Conservation (phyloP, 1,140 invertebrate genomes). For the Panagrolaimus sp. region DNA sequence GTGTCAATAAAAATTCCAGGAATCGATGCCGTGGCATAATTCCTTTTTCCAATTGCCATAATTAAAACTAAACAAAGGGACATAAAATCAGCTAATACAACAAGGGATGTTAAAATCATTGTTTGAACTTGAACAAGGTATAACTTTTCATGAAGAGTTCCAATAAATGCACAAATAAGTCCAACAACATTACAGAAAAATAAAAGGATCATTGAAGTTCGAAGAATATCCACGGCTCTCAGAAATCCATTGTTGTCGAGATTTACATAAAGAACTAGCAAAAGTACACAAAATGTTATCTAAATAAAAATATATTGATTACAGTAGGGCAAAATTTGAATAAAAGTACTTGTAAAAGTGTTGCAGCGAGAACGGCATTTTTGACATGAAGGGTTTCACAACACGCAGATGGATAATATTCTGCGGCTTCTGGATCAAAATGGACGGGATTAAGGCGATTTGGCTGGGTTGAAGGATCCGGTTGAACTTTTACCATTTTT, state of each 20-base stretch:
- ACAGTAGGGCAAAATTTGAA: not conserved
- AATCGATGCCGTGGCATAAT: conserved; percentile 13
- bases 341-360: conserved; percentile 29
- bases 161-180: conserved; percentile 29
- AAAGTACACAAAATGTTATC: not conserved
- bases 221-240: not conserved
- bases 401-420: conserved; percentile 49
- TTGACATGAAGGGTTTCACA: conserved; percentile 46
- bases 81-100: conserved; percentile 44
- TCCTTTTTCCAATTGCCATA: conserved; percentile 46
- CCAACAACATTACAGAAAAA: conserved; percentile 15
- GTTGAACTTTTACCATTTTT: conserved; percentile 10
- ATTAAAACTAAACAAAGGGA: conserved; percentile 38
- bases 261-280: not conserved
- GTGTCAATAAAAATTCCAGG: conserved; percentile 32
- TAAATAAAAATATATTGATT: not conserved
- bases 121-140: conserved; percentile 40
- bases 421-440: conserved; percentile 38
- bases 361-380: conserved; percentile 48
- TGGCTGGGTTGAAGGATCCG: not conserved
- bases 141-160: conserved; percentile 43
- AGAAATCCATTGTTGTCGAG: conserved; percentile 11
- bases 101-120: conserved; percentile 38
- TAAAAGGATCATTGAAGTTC: conserved; percentile 13
- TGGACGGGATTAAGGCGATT: not conserved